These are phyloP conservation scores for Aphelenchoides avenae DNA, from an alignment of 1,140 invertebrate species.

Conservation along the genomic window DNA sequence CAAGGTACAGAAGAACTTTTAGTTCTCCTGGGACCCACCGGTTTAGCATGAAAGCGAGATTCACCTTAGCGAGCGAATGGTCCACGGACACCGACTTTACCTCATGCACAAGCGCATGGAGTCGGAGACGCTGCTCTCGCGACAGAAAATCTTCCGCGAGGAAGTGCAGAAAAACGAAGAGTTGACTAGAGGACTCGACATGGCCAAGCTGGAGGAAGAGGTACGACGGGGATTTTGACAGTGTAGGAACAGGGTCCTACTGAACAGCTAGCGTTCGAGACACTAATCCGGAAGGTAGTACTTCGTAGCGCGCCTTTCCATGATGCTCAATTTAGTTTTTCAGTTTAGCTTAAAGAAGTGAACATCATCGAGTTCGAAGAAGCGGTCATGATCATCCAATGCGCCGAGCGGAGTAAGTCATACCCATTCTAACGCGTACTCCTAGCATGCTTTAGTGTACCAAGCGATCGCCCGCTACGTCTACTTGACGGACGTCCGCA, in stretches of 20 bases:
- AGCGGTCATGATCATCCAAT: slow-evolving; percentile 6
- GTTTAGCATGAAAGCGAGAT: too few species aligned
- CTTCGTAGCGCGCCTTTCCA: not conserved
- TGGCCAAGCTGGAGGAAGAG: slow-evolving; percentile 9
- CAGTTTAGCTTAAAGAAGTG: slow-evolving; percentile 10
- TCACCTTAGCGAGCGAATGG: too few species aligned
- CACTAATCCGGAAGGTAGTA: not conserved
- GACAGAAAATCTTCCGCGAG: slow-evolving; percentile 11
- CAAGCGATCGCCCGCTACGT: slow-evolving; percentile 15
- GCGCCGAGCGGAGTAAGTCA: slow-evolving; percentile 12
- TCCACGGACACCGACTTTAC: too few species aligned
- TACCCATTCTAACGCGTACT: not conserved
- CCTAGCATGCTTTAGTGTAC: slow-evolving; percentile 8
- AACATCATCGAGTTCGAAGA: slow-evolving; percentile 14
- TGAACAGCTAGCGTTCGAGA: not conserved
- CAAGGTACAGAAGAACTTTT: too few species aligned
- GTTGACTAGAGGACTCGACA: slow-evolving; percentile 13
- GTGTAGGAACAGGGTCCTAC: not conserved
- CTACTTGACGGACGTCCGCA: slow-evolving; percentile 18
- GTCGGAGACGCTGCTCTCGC: too few species aligned
- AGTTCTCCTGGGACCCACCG: too few species aligned
- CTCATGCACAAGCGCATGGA: too few species aligned
- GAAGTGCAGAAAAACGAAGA: slow-evolving; percentile 8
- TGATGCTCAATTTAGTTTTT: not conserved
- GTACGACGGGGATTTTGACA: not conserved